Base-by-base conservation (phyloP, 2,113 vertebrate genomes). In the Hippocampus comes region DNA sequence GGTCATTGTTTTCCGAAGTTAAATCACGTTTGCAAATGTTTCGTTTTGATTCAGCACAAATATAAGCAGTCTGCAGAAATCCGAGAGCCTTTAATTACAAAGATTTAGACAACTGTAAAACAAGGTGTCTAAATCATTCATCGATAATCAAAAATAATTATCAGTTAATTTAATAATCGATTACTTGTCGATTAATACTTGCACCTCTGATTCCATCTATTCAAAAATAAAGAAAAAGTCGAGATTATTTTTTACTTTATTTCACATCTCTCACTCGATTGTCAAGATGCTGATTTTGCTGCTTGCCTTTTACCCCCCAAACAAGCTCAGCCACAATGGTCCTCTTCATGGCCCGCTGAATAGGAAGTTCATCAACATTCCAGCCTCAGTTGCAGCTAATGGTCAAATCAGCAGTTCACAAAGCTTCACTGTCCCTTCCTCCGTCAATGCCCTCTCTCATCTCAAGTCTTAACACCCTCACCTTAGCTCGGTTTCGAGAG, bases 281-380 rank as follows among this genome's bases (percentile, higher is more conserved):
- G 43, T 71, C 12, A 18, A 55, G 64, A 49, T 43, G 20, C 41
- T 68, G 51, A 67, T 67, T 73, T 65, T 27, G 48, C 46, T 61
- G 67, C 69, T 25, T 21, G n/a, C 56, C 41, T 38, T 63, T 68
- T 27, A 34, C 25, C 46, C 34, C 43, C 56, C 38, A 41, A 76
- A 72, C 71, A 48, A 66, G 68, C 42, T 78, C 78, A 27, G 79
- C 71, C 43, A 87, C 81, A 89, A 77, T 78, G 82, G 67, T 78
- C 82, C 79, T 75, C 68, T 90, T 90, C 73, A 84, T 84, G 9
- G 30, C 70, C 56, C 30, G 48, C 15, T 74, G 63, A 84, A 83
- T 61, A 81, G 73, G 75, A 65, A 80, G 72, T 23, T 51, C 65
- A 87, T 91, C 77, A 71, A 41, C 82, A 90, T 89, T 89, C 88